Percentiles rank a stretch among this genome's conserved stretches.
Evolutionary conservation across 1,140 invertebrate species (phyloP).

Genomic region (Drosophila repleta): DNA sequence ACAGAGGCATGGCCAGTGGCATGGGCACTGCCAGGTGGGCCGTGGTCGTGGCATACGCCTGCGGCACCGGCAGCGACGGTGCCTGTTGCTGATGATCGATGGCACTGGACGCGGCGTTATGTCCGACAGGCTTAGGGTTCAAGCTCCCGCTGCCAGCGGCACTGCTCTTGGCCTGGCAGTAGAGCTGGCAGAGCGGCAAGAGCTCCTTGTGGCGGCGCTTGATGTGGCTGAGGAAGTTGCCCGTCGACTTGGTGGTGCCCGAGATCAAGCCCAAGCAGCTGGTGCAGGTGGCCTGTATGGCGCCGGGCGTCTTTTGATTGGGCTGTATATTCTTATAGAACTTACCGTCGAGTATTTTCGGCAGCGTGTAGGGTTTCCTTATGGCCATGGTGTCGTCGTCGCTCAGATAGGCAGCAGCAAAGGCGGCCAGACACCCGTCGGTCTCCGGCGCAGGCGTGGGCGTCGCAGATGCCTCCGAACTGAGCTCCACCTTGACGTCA

Average conservation of each 20-base stretch:
- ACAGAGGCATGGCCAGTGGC: conserved; percentile 56
- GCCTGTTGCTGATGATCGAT: conserved; percentile 28
- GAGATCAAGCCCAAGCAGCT: conserved; percentile 74
- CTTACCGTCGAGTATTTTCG: conserved; percentile 80
- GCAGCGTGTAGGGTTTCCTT: conserved; percentile 63
- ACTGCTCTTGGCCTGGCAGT: conserved; percentile 73
- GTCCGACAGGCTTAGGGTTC: conserved; percentile 15
- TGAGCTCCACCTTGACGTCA: conserved; percentile 52
- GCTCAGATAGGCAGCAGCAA: conserved; percentile 44
- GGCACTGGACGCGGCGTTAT: conserved; percentile 20
- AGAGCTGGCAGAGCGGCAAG: conserved; percentile 64
- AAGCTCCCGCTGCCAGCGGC: conserved; percentile 9
- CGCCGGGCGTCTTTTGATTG: conserved; percentile 74
- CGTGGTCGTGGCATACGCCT: conserved; percentile 41
- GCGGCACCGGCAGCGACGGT: conserved; percentile 10
- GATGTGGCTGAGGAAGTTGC: conserved; percentile 79
- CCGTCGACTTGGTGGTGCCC: conserved; percentile 77
- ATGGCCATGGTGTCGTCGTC: conserved; percentile 65
- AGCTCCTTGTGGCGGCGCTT: conserved; percentile 77
- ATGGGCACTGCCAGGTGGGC: conserved; percentile 53
- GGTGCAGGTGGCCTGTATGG: conserved; percentile 80
- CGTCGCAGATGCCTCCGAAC: conserved; percentile 23
- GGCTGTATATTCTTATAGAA: conserved; percentile 81
- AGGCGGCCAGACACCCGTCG: conserved; percentile 21
- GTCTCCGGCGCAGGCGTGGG: conserved; percentile 20